Evolutionary conservation across 2,113 vertebrate species (phyloP), one percentile per base, ranked within the genome.

Genomic region (Sterrhoptilus dennistouni): DNA sequence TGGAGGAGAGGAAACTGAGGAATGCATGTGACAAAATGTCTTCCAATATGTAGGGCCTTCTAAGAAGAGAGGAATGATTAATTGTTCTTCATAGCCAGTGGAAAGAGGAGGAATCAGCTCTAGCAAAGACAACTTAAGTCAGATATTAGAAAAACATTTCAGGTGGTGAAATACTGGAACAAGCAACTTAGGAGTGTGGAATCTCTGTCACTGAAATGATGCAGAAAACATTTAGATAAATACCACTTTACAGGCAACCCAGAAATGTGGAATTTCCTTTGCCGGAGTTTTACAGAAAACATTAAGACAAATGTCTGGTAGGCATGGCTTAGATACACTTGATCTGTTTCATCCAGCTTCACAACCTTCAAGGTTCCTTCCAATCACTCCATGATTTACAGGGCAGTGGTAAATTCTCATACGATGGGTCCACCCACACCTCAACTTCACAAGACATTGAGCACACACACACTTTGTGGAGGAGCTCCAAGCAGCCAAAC

Each of bases 251-350:
- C 47, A 95, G 86, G 80, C 72, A 92, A 87, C 33, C 12, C 61
- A 92, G 60, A 95, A 95, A 90, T 4, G 64, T 92, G 94, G 96
- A 95, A 96, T 95, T 96, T 97, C 92, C 94, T 95, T 80, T 14
- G 2, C 83, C 0, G 0, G 64, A 63, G 56, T 83, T 91, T 83
- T 92, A 90, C 74, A 90, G 92, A 76, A 94, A 90, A 81, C 1
- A 12, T 75, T 86, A 92, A 92, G 76, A 90, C 64, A 86, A 92
- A 86, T 2, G 27, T 89, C 91, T 93, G 68, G 83, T 92, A 90
- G 69, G 69, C 19, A 92, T 22, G 56, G 89, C 42, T 95, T 89
- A 90, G 83, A 52, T 84, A 64, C 76, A 82, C 69, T 64, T 77
- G 89, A 93, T 89, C 72, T 79, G 53, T 53, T 92, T 91, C 80